phyloP scores from a whole-genome alignment of 1,140 invertebrate species.

The Paramacrobiotus metropolitanus region DNA sequence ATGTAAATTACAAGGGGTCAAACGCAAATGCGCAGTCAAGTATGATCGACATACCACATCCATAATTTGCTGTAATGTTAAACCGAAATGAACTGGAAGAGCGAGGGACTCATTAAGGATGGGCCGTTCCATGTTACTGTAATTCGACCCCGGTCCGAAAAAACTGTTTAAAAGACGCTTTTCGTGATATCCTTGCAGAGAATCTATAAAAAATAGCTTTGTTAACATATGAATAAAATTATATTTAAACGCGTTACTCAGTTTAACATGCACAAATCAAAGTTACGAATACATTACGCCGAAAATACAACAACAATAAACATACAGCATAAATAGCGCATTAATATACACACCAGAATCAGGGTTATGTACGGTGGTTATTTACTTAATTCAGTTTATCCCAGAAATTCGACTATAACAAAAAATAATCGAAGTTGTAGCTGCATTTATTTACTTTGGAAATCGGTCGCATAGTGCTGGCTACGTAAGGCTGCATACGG shows the following conservation, averaged over 20 bases:
- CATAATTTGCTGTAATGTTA: constrained; percentile 97
- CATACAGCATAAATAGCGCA: constrained; percentile 1
- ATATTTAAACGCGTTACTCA: too few species aligned
- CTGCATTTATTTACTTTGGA: too few species aligned
- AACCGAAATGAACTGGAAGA: constrained; percentile 78
- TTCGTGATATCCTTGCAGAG: constrained; percentile 64
- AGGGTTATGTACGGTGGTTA: neutral
- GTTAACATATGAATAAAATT: too few species aligned
- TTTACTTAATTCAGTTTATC: neutral
- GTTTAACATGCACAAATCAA: too few species aligned
- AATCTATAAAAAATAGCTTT: constrained; percentile 35
- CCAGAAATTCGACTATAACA: too few species aligned
- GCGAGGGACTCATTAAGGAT: constrained; percentile 88
- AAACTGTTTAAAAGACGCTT: constrained; percentile 72
- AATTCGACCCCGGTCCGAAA: constrained; percentile 42
- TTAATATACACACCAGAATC: constrained; percentile 1
- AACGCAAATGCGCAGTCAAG: too few species aligned
- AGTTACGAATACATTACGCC: too few species aligned
- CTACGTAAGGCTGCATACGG: too few species aligned
- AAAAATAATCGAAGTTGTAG: too few species aligned
- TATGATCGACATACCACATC: constrained; percentile 78
- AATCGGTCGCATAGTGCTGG: too few species aligned
- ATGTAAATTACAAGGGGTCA: too few species aligned
- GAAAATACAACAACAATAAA: too few species aligned
- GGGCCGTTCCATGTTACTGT: constrained; percentile 88